Evolutionary conservation across 2,113 vertebrate genomes (phyloP), one percentile per base, ranked within the genome.

Genomic region (Opisthocomus hoazin): DNA sequence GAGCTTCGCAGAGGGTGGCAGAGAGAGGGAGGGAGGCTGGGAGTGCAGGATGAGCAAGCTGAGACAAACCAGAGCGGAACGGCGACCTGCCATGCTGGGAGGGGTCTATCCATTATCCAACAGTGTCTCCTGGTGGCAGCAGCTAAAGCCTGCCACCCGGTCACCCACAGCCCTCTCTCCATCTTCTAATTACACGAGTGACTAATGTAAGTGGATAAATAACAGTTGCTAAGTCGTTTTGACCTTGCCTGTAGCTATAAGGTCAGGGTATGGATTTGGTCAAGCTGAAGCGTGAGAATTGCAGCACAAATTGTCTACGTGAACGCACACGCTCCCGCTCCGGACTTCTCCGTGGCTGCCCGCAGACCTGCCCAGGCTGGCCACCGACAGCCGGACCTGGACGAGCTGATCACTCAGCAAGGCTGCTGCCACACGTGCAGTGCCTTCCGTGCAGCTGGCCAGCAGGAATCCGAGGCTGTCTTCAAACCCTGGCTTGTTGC

Each of bases 111-210:
- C 48, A 8, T 84, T 88, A 45, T 95, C 91, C 97, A 92, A 92
- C 93, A 97, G 75, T 80, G 95, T 64, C 96, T 92, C 87, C 96
- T 97, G 77, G 68, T 82, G 96, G 94, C 88, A 46, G 12, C 20
- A 29, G 9, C 20, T 11, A 87, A 8, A 48, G 41, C 29, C 60
- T 45, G 30, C 46, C 46, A 7, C 6, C 12, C 12, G 3, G 29
- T 23, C 69, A 71, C 19, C 37, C 23, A 11, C 26, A 20, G 34
- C 32, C 36, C 4, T 24, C 32, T 29, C 63, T 8, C 32, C 22
- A 30, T 50, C 54, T 64, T 50, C 66, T 29, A 5, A 53, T 61
- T 34, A 11, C 41, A 11, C 0, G 27, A 23, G 68, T 43, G 84
- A 60, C 60, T 79, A 36, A 54, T 3, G 6, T 12, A 6, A 63